Base-by-base conservation (phyloP, 2,888 invertebrate species). In the Steinernema scapterisci region DNA sequence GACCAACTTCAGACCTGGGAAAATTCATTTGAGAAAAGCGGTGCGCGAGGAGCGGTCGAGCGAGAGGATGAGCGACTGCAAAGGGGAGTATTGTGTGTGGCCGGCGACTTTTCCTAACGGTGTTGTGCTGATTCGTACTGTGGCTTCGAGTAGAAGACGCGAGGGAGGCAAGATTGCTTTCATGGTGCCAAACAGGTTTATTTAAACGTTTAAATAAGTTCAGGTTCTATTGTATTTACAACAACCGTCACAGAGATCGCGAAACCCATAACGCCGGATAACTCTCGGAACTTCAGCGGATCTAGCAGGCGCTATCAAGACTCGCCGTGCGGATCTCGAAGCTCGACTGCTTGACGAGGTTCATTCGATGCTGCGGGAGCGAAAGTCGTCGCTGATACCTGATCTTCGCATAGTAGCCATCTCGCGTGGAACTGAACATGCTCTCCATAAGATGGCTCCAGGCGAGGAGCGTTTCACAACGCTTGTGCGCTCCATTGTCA, bases 391-490 rank as follows among this genome's bases (percentile, higher is more conserved):
- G 77, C 76, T 85, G 84, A 56, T 82, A 81, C 19, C 85, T 80
- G 11, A 85, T 79, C 46, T 80, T 78, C 11, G 74, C 73, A 21
- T 56, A 70, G 71, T 54, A 71, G 13, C 86, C 86, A 63, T 86
- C 86, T 3, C 86, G 79, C 11, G 86, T 85, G 16, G 81, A 78
- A 21, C 82, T 80, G 76, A 86, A 86, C 74, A 86, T 78, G 27
- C 83, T 83, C 11, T 83, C 82, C 77, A 86, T 84, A 19, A 86
- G 78, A 71, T 86, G 86, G 44, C 81, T 81, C 86, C 86, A 86
- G 1, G 86, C 86, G 5, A 84, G 80, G 19, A 86, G 77, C 11
- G 86, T 86, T 56, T 86, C 86, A 56, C 86, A 86, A 77, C 86
- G 70, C 25, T 80, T 84, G 73, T 86, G 86, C 9, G 85, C 80